Conservation (phyloP, 2,888 invertebrate species). For the Tuta absoluta region DNA sequence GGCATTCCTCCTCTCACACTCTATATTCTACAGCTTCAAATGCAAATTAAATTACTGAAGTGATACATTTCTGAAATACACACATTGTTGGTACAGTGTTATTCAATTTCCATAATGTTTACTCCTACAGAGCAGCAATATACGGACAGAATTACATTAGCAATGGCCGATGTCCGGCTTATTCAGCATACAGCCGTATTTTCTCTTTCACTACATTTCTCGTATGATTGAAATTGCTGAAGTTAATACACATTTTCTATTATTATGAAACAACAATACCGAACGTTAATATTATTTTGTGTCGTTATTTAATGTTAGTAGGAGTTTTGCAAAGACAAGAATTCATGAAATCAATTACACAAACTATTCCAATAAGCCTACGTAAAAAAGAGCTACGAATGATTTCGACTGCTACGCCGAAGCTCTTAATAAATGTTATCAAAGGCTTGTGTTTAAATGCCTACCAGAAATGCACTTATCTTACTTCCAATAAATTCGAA, state of each 20-base stretch:
- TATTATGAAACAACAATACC: neutral
- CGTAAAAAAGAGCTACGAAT: too few species aligned
- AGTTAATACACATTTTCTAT: neutral
- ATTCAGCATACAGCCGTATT: neutral
- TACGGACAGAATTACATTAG: constrained; percentile 13
- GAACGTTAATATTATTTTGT: neutral
- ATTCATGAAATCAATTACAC: too few species aligned
- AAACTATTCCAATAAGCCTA: too few species aligned
- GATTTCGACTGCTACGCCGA: too few species aligned
- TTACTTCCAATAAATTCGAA: too few species aligned
- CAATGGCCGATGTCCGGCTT: constrained; percentile 1
- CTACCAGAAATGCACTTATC: too few species aligned
- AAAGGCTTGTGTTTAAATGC: too few species aligned
- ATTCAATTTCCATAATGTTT: constrained; percentile 17
- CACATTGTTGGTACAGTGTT: neutral
- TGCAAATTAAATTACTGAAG: neutral
- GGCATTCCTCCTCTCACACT: too few species aligned
- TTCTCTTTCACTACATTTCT: constrained; percentile 12
- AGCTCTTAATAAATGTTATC: too few species aligned
- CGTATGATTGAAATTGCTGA: constrained; percentile 8
- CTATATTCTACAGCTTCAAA: too few species aligned
- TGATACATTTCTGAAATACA: constrained; percentile 1
- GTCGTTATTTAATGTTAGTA: constrained; percentile 14
- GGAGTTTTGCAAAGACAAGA: neutral
- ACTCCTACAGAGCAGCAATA: neutral